phyloP scores from a whole-genome alignment of 2,888 invertebrate genomes.

The Cyclophora punctaria region DNA sequence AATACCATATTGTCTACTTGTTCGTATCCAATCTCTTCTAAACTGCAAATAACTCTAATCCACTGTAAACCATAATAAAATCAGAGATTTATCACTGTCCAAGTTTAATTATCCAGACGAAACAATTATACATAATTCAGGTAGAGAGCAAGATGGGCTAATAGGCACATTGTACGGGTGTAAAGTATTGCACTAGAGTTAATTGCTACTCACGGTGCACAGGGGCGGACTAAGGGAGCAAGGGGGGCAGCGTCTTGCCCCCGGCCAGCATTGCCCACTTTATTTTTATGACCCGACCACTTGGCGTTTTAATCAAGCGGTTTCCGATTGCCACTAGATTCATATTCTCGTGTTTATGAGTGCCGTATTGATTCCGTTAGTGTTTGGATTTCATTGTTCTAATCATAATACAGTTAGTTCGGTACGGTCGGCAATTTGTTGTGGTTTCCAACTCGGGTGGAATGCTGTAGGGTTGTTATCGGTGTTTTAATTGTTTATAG shows the following conservation, averaged over 20 bases:
- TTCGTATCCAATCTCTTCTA: too few species aligned
- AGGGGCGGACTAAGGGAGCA: not conserved
- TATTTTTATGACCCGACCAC: not conserved
- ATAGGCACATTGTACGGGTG: not conserved
- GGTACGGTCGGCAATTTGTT: not conserved
- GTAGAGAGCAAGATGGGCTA: not conserved
- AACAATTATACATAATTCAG: too few species aligned
- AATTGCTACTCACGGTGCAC: conserved; percentile 1
- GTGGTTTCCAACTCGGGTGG: not conserved
- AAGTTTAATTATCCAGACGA: too few species aligned
- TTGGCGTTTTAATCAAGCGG: not conserved
- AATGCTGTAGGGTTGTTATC: not conserved
- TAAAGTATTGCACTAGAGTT: conserved; percentile 7
- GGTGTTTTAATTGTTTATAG: not conserved
- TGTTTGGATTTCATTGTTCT: not conserved
- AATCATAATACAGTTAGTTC: not conserved
- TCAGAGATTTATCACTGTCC: too few species aligned
- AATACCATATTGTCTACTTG: too few species aligned
- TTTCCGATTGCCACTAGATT: not conserved
- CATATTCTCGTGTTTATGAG: not conserved
- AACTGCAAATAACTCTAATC: too few species aligned
- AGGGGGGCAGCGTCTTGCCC: not conserved
- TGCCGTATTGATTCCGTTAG: not conserved
- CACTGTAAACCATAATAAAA: too few species aligned
- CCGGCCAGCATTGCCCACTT: not conserved